phyloP scores from a whole-genome alignment of 2,888 invertebrate species.

The Cheilosia variabilis region DNA sequence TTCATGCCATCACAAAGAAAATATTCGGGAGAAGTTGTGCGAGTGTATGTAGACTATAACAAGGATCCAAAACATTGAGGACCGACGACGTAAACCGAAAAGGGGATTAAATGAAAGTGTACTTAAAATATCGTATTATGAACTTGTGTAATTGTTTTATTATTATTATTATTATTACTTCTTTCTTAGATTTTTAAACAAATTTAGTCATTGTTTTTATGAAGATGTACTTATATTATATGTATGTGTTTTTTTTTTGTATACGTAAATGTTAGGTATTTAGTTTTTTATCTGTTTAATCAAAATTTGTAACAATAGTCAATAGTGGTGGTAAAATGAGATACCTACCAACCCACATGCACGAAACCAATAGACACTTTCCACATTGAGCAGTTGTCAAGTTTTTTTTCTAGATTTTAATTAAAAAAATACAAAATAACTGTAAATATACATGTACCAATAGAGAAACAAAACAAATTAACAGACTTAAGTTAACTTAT shows the following conservation, averaged over 20 bases:
- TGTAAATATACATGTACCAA: conserved; percentile 53
- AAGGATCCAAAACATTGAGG: conserved; percentile 86
- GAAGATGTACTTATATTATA: conserved; percentile 59
- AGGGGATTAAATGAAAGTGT: conserved; percentile 18
- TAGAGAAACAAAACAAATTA: conserved; percentile 29
- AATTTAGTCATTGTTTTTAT: conserved; percentile 73
- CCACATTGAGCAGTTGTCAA: neutral
- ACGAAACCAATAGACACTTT: conserved; percentile 47
- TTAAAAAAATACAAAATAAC: conserved; percentile 3
- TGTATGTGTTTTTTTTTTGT: conserved; percentile 12
- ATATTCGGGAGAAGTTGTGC: conserved; percentile 95
- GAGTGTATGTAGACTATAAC: conserved; percentile 93
- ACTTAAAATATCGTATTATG: conserved; percentile 47
- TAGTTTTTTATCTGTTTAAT: conserved; percentile 6
- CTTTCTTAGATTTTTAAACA: conserved; percentile 56
- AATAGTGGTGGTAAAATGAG: neutral
- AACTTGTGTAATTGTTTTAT: conserved; percentile 51
- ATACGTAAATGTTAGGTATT: conserved; percentile 31
- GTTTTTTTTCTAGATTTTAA: neutral
- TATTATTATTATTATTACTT: conserved; percentile 18
- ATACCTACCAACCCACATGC: conserved; percentile 16
- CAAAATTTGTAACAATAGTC: conserved; percentile 43
- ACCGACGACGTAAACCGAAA: neutral
- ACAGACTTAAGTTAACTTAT: conserved; percentile 62
- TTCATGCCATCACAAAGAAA: conserved; percentile 97